Evolutionary conservation across 1,140 invertebrate genomes (phyloP), one percentile per base, ranked within the genome.

Genomic region (Samia ricini): DNA sequence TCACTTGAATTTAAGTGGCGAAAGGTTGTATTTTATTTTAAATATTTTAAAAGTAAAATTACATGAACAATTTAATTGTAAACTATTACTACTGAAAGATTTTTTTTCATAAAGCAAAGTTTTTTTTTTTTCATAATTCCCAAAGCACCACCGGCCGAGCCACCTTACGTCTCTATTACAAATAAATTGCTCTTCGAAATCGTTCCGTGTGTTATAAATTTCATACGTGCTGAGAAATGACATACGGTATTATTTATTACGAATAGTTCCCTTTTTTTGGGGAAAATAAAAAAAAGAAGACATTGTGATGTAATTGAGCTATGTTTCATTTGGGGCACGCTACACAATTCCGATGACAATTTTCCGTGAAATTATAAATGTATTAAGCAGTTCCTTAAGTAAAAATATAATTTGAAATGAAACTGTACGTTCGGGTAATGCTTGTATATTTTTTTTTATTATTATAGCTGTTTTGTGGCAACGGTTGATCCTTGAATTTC

Each of bases 191-290:
- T 81, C 76, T 81, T 80, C 79, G 81, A 82, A 81, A 84, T 80
- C 77, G 79, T 74, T 86, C 72, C 76, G 77, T 71, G 76, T 79
- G 84, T 82, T 89, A 89, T 88, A 89, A 88, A 88, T 89, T 88
- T 89, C 84, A 90, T 90, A 90, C 87, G 84, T 90, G 87, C 87
- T 90, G 87, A 88, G 87, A 88, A 90, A 88, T 88, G 87, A 88
- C 87, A 90, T 90, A 88, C 83, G 87, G 84, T 82, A 83, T 86
- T 87, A 89, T 89, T 89, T 88, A 89, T 87, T 82, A 85, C 77
- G 60, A 68, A 72, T 56, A 63, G 70, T 78, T 84, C n/a, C n/a
- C 80, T 83, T 59, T 81, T 81, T 81, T 76, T 70, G 79, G 71
- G 76, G 73, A 83, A 85, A 85, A 83, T 69, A 84, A 73, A 83